Percentiles rank a stretch among this genome's conserved stretches.
Conservation (phyloP, 2,113 vertebrate species). For the Nesoenas mayeri region DNA sequence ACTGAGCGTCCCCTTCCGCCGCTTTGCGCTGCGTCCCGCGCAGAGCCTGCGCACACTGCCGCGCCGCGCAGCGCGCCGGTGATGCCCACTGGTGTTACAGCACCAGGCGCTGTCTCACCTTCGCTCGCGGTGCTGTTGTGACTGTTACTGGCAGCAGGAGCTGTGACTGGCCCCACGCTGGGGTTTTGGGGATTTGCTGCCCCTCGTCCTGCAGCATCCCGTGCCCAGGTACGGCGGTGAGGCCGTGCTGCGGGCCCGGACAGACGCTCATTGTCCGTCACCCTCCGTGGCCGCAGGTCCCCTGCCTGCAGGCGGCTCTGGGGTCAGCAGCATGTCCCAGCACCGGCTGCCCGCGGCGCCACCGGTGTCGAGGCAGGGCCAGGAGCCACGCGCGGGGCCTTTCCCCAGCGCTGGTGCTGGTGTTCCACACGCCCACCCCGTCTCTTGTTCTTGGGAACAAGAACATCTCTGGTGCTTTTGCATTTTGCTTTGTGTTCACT, state of each 20-base stretch:
- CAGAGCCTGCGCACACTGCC: too few species aligned
- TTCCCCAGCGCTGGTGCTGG: rapidly evolving
- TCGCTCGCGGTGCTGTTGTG: neutral
- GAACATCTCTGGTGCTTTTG: neutral
- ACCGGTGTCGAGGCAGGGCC: too few species aligned
- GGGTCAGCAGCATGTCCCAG: too few species aligned
- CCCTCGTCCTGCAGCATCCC: rapidly evolving
- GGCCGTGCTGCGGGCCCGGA: neutral
- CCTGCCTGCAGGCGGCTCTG: too few species aligned
- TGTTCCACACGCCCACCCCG: rapidly evolving
- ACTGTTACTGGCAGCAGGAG: neutral
- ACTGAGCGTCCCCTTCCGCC: neutral
- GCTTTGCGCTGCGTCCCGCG: too few species aligned
- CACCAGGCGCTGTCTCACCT: too few species aligned
- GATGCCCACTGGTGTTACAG: neutral
- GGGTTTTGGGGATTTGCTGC: too few species aligned
- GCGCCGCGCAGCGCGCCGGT: too few species aligned
- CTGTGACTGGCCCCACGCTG: neutral
- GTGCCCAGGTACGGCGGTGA: too few species aligned
- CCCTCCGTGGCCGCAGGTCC: too few species aligned
- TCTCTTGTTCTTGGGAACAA: neutral
- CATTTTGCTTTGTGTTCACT: neutral
- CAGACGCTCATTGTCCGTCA: rapidly evolving
- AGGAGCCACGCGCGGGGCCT: neutral
- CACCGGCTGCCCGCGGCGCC: too few species aligned